Conservation (phyloP, 2,888 invertebrate genomes). For the Drosophila neutralis region DNA sequence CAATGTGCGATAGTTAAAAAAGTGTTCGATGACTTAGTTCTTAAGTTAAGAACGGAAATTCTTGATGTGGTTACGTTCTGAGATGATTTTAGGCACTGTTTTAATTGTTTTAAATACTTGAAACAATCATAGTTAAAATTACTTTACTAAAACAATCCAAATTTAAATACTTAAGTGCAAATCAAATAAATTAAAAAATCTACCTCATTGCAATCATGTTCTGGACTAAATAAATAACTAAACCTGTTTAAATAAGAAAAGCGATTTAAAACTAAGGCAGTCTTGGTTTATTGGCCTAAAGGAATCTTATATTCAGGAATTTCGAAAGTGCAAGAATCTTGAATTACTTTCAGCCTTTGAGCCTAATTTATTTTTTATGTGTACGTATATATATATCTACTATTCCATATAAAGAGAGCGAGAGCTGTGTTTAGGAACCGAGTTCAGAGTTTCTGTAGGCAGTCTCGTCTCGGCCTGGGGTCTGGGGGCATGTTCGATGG, state of each 20-base stretch:
- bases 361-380: background rate
- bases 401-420: background rate
- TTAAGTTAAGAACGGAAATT: background rate
- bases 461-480: constrained; percentile 25
- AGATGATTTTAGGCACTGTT: background rate
- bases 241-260: background rate
- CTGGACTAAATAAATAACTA: background rate
- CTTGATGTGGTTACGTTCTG: background rate
- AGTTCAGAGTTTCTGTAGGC: constrained; percentile 23
- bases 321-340: background rate
- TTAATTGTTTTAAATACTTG: background rate
- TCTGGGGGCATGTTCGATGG: constrained; percentile 54
- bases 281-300: background rate
- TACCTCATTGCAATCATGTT: fast-evolving
- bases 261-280: background rate
- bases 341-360: background rate
- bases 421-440: constrained; percentile 19
- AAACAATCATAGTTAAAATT: background rate
- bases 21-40: background rate
- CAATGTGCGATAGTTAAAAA: background rate
- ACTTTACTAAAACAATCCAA: background rate
- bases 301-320: background rate
- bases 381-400: constrained; percentile 49
- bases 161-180: background rate
- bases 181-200: background rate